A percentile compares a stretch with the other conserved stretches of the same genome.
These are phyloP conservation scores for Liparis tanakae DNA, from an alignment of 2,797 vertebrate species.

Conservation along the genomic window DNA sequence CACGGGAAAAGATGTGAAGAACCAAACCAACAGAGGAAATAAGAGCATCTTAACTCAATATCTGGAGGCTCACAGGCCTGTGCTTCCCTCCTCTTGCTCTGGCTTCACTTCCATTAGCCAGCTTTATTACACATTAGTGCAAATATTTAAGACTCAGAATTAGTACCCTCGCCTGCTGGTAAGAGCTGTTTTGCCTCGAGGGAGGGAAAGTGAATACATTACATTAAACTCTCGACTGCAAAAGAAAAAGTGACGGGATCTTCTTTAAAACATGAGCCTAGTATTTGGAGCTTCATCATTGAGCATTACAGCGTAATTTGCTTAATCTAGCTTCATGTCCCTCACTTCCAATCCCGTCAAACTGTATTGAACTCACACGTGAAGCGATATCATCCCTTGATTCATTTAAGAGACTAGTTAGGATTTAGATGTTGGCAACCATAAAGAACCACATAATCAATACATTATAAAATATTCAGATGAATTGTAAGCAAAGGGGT, in stretches of 20 bases:
- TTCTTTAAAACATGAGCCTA: constrained; percentile 2
- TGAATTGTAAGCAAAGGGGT: constrained; percentile 15
- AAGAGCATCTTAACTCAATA: background rate
- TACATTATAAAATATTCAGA: constrained; percentile 69
- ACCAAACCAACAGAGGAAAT: background rate
- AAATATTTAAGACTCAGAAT: constrained; percentile 64
- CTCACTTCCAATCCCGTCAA: background rate
- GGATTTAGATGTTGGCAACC: constrained; percentile 6
- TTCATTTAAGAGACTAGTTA: constrained; percentile 11
- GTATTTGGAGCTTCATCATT: constrained; percentile 19
- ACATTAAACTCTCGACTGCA: constrained; percentile 17
- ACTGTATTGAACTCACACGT: constrained; percentile 2
- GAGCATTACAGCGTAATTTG: background rate
- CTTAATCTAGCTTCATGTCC: constrained; percentile 7
- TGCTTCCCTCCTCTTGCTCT: background rate
- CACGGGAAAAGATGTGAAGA: background rate
- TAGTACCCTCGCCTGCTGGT: constrained; percentile 20
- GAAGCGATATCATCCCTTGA: constrained; percentile 8
- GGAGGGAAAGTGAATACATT: constrained; percentile 29
- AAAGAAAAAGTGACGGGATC: background rate
- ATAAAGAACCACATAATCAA: constrained; percentile 47
- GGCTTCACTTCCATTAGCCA: constrained; percentile 6
- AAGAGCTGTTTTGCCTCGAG: constrained; percentile 20
- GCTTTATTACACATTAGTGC: constrained; percentile 43
- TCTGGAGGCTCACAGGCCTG: background rate